phyloP scores from a whole-genome alignment of 2,113 vertebrate genomes.

The Pituophis catenifer region DNA sequence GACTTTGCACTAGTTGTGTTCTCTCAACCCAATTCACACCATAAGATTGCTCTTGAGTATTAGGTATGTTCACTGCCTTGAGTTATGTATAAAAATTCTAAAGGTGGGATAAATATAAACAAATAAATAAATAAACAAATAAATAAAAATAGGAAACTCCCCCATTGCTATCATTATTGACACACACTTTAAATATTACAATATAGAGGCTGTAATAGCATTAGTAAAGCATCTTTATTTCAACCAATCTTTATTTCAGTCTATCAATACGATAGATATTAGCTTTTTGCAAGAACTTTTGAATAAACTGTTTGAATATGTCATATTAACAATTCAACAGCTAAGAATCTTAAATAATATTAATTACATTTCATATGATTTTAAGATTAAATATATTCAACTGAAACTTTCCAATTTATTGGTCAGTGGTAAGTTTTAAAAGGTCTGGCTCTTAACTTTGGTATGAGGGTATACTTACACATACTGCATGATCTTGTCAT shows the following conservation, averaged over 20 bases:
- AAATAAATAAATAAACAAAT: no score
- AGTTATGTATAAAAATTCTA: neutral
- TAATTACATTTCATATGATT: neutral
- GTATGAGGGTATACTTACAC: neutral
- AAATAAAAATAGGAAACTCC: no score
- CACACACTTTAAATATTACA: no score
- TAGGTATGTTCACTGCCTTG: neutral
- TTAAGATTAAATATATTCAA: neutral
- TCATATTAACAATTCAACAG: neutral
- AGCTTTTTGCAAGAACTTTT: neutral
- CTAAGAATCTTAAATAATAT: neutral
- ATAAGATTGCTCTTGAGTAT: neutral
- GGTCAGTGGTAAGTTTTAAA: neutral
- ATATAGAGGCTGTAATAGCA: neutral
- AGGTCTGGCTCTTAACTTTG: neutral
- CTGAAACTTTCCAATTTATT: neutral
- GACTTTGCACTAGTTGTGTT: neutral
- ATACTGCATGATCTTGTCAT: neutral
- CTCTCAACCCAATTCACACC: neutral
- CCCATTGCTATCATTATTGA: no score
- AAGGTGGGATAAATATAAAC: no score
- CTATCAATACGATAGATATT: neutral
- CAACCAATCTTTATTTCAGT: neutral
- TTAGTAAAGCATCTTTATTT: neutral
- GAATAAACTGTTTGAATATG: neutral